These are phyloP conservation scores for Coendou prehensilis DNA, from an alignment of 2,797 vertebrate genomes.

Conservation along the genomic window DNA sequence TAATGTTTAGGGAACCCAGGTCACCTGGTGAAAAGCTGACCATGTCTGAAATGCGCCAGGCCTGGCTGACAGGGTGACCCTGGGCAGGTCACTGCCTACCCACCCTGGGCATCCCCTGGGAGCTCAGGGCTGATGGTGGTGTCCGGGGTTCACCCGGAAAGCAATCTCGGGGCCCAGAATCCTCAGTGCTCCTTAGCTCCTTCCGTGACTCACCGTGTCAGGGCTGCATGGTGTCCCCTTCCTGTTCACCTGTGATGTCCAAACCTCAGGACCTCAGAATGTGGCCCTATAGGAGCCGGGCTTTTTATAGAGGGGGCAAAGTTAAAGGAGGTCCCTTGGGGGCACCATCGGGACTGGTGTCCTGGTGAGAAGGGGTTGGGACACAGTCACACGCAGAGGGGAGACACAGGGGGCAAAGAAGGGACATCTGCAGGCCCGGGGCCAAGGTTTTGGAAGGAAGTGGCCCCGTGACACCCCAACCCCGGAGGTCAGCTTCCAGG, in stretches of 20 bases:
- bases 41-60: background rate
- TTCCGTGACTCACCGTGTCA: accelerated
- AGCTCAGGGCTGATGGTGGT: too few relatives aligned
- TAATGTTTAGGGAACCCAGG: accelerated
- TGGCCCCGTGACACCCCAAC: accelerated
- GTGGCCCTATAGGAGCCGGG: background rate
- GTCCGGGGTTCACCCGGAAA: too few relatives aligned
- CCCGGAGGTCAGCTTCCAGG: background rate
- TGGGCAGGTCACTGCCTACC: background rate
- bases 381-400: background rate
- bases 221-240: accelerated
- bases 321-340: background rate
- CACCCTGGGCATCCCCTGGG: accelerated
- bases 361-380: background rate
- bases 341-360: accelerated
- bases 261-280: background rate
- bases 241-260: too few relatives aligned
- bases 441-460: accelerated
- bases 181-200: too few relatives aligned
- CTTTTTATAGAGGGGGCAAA: background rate
- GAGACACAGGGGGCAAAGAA: background rate
- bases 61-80: background rate
- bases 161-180: background rate
- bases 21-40: accelerated
- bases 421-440: accelerated